Conservation (phyloP, 1,140 invertebrate genomes). For the Hirudo medicinalis region DNA sequence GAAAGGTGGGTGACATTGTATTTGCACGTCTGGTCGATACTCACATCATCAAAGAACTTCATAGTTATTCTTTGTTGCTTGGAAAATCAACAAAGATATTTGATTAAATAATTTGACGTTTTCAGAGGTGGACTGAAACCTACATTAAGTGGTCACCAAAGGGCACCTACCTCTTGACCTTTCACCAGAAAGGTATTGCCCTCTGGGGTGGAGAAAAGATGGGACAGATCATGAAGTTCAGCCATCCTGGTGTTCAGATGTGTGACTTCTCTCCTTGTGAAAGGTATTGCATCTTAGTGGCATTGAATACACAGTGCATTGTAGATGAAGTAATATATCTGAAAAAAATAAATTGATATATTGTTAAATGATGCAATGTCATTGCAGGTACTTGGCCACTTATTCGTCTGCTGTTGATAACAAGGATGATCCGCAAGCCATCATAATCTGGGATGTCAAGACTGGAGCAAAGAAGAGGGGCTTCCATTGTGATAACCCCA, state of each 20-base stretch:
- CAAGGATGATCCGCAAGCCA: conserved; percentile 42
- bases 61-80: no score
- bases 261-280: conserved; percentile 97
- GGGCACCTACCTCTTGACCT: conserved; percentile 88
- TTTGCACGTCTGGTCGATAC: background rate
- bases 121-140: conserved; percentile 81
- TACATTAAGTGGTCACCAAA: conserved; percentile 89
- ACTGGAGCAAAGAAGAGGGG: conserved; percentile 77
- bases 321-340: background rate
- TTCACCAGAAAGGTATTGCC: conserved; percentile 85
- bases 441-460: conserved; percentile 70
- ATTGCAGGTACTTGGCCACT: conserved; percentile 66
- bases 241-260: conserved; percentile 76
- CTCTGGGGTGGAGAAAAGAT: conserved; percentile 92
- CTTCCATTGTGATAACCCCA: conserved; percentile 68
- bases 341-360: background rate
- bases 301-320: background rate
- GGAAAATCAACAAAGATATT: no score
- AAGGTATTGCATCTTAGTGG: conserved; percentile 46
- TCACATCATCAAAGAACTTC: no score
- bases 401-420: conserved; percentile 63
- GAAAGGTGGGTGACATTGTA: conserved; percentile 50
- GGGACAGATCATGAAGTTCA: conserved; percentile 76
- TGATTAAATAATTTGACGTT: background rate
- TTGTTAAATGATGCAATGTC: background rate